These are phyloP conservation scores for Phoxinus phoxinus DNA, from an alignment of 2,113 vertebrate species.

Conservation along the genomic window DNA sequence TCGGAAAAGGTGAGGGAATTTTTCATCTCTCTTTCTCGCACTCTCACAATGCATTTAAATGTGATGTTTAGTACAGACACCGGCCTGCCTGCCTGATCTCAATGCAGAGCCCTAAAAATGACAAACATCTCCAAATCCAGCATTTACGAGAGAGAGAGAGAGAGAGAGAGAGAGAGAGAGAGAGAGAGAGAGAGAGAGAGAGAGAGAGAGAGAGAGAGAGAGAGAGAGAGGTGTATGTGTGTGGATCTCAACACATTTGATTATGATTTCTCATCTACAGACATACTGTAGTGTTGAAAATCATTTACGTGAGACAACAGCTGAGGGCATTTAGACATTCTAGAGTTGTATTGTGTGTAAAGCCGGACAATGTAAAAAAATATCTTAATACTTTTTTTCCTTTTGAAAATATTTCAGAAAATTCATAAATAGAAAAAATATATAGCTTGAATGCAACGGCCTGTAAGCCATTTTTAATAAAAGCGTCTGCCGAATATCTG, in stretches of 20 bases:
- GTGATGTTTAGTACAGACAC: conserved; percentile 32
- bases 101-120: conserved; percentile 10
- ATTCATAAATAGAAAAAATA: neutral
- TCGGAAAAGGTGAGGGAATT: conserved; percentile 28
- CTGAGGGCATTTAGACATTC: neutral
- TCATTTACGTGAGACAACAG: neutral
- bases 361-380: neutral
- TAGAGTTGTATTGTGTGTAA: no score
- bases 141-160: neutral
- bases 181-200: neutral
- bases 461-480: neutral
- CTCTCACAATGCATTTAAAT: conserved; percentile 41
- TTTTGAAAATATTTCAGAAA: neutral
- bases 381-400: neutral
- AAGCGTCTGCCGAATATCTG: neutral
- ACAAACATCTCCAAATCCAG: neutral
- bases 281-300: neutral
- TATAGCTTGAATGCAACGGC: neutral
- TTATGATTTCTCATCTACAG: neutral
- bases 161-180: neutral
- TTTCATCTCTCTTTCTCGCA: conserved; percentile 27
- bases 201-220: no score
- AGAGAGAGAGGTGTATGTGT: neutral
- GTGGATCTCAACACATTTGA: neutral
- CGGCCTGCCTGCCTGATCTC: neutral